Base-by-base conservation (phyloP, 37 sponge, comb jelly and placozoan genomes). In the Axinella damicornis region DNA sequence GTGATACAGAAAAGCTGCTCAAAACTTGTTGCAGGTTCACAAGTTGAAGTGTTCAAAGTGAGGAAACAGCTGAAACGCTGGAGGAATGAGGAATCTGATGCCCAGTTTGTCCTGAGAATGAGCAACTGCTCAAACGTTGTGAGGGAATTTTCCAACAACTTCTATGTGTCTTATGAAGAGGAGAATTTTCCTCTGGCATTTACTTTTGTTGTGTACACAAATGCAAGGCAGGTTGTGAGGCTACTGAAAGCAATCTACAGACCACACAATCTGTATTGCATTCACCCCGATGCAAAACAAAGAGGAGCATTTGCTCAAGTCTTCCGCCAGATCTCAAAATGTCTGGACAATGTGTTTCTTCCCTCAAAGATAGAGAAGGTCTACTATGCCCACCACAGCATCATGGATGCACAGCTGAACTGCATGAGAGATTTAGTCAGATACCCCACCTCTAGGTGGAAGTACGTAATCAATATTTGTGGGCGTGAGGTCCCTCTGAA, bases 401-500 rank as follows among this genome's bases (percentile, higher is more conserved):
- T 85, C 39, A 37, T 85, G 71, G 78, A 68, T 56, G 69, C 85
- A 20, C 85, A 85, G 34, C 27, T 85, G 56, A 63, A 41, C 75
- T 83, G 84, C 67, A 46, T 83, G 54, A 15, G 30, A 4, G 84
- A 83, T 40, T 65, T 83, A 1, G 15, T 35, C 6, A 27, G 69
- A 38, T n/a, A 53, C 17, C 14, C 31, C 24, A n/a, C 34, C 20
- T 9, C 13, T 21, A 33, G 39, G 36, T 90, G 91, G 91, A 90
- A 79, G 70, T 85, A 90, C 54, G 40, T 61, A 11, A 85, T 90
- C 56, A 85, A 77, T 61, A 54, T 90, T 31, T 85, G 87, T 72
- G 91, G 91, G 17, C 73, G 57, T 33, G 91, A 90, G 30, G n/a
- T 90, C 1, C 91, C 91, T 0, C 60, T 90, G 54, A 79, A 37